A percentile compares a stretch with the other conserved stretches of the same genome.
Evolutionary conservation across 1,140 invertebrate species (phyloP).

Genomic region (Brachionus rubens): DNA sequence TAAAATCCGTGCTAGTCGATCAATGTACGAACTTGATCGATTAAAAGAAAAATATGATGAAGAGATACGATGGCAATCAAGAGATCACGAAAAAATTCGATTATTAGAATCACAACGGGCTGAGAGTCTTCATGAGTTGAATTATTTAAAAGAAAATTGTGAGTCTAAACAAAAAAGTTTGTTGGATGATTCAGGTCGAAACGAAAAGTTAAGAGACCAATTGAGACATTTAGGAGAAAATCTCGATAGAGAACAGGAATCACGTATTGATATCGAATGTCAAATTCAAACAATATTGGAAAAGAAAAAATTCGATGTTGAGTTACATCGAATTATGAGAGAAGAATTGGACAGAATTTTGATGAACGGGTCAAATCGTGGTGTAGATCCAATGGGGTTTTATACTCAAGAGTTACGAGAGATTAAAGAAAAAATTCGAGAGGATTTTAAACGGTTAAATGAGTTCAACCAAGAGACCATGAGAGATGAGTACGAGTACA

Average conservation of each 20-base stretch:
- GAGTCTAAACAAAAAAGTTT: constrained; percentile 1
- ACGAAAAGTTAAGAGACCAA: constrained; percentile 11
- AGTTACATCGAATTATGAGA: constrained; percentile 23
- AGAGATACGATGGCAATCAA: constrained; percentile 12
- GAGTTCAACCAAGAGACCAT: constrained; percentile 27
- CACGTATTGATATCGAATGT: constrained; percentile 27
- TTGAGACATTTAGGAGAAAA: neutral
- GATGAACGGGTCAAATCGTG: neutral
- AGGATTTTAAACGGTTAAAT: constrained; percentile 23
- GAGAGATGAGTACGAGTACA: constrained; percentile 28
- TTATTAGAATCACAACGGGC: constrained; percentile 11
- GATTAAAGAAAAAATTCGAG: constrained; percentile 26
- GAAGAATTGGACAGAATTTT: constrained; percentile 6
- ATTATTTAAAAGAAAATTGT: constrained; percentile 32
- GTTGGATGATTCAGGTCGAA: constrained; percentile 2
- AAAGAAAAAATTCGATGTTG: constrained; percentile 43
- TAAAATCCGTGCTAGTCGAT: constrained; percentile 18
- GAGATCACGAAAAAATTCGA: constrained; percentile 33
- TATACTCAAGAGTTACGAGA: constrained; percentile 2
- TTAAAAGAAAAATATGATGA: constrained; percentile 16
- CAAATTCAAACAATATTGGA: constrained; percentile 38
- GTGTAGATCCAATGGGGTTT: neutral
- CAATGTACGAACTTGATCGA: constrained; percentile 41
- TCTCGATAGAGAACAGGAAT: constrained; percentile 19
- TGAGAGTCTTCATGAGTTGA: constrained; percentile 42